Evolutionary conservation across 1,140 invertebrate species (phyloP).

Genomic region (Metopolophium dirhodum): DNA sequence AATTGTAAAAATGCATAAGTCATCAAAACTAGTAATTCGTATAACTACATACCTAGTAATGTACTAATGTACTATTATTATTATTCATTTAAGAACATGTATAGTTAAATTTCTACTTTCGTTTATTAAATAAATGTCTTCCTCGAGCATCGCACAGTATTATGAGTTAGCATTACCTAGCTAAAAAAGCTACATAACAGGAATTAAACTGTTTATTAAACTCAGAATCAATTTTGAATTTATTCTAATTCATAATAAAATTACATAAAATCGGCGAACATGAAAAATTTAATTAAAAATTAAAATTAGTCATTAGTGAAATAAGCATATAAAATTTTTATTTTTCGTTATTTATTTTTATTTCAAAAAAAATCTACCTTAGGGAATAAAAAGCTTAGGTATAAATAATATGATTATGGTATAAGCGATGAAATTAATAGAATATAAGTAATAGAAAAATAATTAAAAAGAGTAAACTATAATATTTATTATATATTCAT

Average conservation of each 20-base stretch:
- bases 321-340: too few relatives aligned
- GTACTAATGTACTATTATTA: not conserved
- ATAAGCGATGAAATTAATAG: too few relatives aligned
- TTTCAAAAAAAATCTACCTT: too few relatives aligned
- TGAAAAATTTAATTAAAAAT: too few relatives aligned
- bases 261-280: too few relatives aligned
- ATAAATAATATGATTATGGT: too few relatives aligned
- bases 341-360: too few relatives aligned
- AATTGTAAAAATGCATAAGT: not conserved
- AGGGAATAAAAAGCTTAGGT: too few relatives aligned
- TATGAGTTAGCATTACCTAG: not conserved
- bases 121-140: not conserved
- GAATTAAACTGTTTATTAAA: not conserved
- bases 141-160: not conserved
- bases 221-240: not conserved
- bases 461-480: too few relatives aligned
- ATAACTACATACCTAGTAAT: not conserved
- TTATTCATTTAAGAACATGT: constrained; percentile 27
- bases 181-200: not conserved
- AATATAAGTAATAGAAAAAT: too few relatives aligned
- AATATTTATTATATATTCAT: too few relatives aligned
- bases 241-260: not conserved
- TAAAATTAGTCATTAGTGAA: too few relatives aligned
- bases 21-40: not conserved
- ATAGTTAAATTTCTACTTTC: constrained; percentile 41